Evolutionary conservation across 2,888 invertebrate species (phyloP), one percentile per base, ranked within the genome.

Genomic region (Atethmia centrago): DNA sequence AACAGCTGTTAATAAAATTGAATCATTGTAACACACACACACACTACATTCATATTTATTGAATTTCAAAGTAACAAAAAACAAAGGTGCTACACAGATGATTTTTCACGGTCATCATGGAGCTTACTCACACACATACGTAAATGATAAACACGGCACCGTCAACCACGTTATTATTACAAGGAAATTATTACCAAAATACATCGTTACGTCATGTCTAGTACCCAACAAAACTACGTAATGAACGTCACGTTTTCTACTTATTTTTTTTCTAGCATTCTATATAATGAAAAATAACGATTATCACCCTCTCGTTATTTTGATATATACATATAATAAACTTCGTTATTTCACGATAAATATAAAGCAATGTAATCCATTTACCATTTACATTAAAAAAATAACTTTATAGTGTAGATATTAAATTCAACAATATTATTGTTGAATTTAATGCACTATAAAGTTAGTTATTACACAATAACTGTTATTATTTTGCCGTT

Each of bases 101-200:
- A 85, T 70, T 81, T 86, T 79, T 85, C 85, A 86, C 71, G 86
- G 86, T 83, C 85, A 83, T 61, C 70, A 64, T 64, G 42, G 31
- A 53, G 61, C 74, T 70, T 77, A 76, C 73, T 66, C 70, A 71
- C 71, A 72, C 72, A 62, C 31, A 42, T 31, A 28, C 28, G 31
- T 70, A 73, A 51, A 53, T 58, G 55, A 74, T 76, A 71, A 74
- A 85, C 61, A 71, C 51, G 45, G 65, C 28, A 28, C 12, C 71
- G 64, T 72, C 71, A 73, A 65, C n/a, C 21, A 65, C 61, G 55
- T 71, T 59, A 75, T 71, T 59, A 75, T 75, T 77, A 68, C 59
- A 65, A 65, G 74, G 59, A 79, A 73, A 73, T 71, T 40, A 73
- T 71, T 75, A 83, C 83, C 71, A 63, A 86, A 85, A 85, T 84